These are phyloP conservation scores for Steinernema khuongi DNA, from an alignment of 1,140 invertebrate genomes.

Conservation along the genomic window DNA sequence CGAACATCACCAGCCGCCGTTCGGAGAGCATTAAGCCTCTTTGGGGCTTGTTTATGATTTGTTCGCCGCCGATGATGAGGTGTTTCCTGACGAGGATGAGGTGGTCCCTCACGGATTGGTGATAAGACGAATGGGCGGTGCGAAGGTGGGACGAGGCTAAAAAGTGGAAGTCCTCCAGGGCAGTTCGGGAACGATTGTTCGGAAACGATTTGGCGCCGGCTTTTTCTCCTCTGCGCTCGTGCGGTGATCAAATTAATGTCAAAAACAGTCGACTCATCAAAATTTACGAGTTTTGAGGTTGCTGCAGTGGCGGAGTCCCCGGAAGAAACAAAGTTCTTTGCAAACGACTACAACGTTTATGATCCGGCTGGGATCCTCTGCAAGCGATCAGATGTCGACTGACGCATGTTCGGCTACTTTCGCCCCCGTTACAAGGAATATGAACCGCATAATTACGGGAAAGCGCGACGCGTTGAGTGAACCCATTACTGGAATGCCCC, in stretches of 20 bases:
- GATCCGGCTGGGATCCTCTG: no score
- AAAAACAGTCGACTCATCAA: neutral
- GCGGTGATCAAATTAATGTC: neutral
- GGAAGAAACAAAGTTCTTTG: no score
- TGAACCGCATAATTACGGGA: no score
- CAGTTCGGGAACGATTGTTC: neutral
- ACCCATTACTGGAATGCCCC: no score
- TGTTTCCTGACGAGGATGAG: neutral
- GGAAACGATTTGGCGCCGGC: no score
- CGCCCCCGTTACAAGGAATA: no score
- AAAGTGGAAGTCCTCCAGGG: neutral
- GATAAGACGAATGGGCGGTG: neutral
- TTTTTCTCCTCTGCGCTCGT: neutral
- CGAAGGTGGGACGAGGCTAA: neutral
- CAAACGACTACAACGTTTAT: no score
- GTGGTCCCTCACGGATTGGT: neutral
- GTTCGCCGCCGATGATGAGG: neutral
- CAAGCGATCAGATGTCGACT: no score
- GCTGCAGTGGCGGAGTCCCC: neutral
- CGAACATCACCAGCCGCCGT: neutral
- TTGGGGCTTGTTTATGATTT: constrained; percentile 1
- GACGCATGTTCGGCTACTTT: no score
- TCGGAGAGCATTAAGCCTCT: neutral
- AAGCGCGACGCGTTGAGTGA: no score
- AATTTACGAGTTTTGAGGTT: constrained; percentile 3